phyloP scores from a whole-genome alignment of 2,797 vertebrate genomes.

The Morelia viridis region DNA sequence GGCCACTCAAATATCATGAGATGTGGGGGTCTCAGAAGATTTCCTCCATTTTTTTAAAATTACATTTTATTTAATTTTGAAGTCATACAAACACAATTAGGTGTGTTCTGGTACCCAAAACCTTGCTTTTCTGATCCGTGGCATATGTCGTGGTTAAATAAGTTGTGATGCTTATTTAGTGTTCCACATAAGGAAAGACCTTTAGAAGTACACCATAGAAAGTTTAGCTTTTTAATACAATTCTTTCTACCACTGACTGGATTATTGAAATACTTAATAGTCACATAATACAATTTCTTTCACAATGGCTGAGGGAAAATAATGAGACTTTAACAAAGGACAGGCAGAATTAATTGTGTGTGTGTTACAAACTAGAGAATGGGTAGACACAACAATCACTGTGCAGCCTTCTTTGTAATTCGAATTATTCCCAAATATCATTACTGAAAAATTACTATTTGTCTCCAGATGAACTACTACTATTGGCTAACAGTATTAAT shows the following conservation, averaged over 20 bases:
- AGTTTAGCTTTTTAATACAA: not conserved
- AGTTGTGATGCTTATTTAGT: too few relatives aligned
- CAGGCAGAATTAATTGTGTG: constrained; percentile 25
- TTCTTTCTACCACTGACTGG: not conserved
- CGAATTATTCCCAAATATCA: constrained; percentile 44
- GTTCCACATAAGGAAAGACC: too few relatives aligned
- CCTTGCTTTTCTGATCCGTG: too few relatives aligned
- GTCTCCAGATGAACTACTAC: constrained; percentile 41
- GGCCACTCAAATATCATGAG: too few relatives aligned
- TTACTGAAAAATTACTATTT: constrained; percentile 57
- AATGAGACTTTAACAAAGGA: constrained; percentile 42
- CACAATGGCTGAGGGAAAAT: constrained; percentile 28
- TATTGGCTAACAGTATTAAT: constrained; percentile 23
- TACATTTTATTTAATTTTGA: too few relatives aligned
- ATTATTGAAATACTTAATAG: constrained; percentile 40
- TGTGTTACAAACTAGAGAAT: constrained; percentile 28
- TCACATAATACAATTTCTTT: constrained; percentile 38
- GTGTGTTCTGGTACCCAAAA: too few relatives aligned
- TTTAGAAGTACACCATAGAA: not conserved
- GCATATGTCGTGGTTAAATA: too few relatives aligned
- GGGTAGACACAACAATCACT: constrained; percentile 30
- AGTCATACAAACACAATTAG: too few relatives aligned
- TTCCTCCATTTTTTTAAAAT: too few relatives aligned
- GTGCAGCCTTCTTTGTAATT: not conserved
- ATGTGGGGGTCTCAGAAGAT: too few relatives aligned